phyloP scores from a whole-genome alignment of 2,113 vertebrate genomes.

The Eptesicus fuscus region DNA sequence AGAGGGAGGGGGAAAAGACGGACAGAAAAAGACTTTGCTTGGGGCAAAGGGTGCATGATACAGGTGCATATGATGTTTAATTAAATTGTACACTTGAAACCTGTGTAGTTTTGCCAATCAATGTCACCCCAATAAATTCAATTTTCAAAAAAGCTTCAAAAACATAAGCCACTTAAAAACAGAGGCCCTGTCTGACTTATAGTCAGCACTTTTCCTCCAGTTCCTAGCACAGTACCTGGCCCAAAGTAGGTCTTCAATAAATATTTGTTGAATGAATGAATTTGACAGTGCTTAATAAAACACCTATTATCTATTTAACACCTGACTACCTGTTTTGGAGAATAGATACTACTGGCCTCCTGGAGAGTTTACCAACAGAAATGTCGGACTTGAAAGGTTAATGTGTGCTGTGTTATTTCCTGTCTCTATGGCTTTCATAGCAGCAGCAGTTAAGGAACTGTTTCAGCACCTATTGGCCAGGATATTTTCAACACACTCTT shows the following conservation, averaged over 20 bases:
- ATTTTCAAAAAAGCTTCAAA: no score
- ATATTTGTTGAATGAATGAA: not conserved
- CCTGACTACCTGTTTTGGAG: not conserved
- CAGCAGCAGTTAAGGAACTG: not conserved
- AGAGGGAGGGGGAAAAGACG: no score
- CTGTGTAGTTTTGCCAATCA: no score
- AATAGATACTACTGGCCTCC: not conserved
- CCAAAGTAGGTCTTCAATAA: not conserved
- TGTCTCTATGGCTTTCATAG: not conserved
- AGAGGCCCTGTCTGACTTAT: not conserved
- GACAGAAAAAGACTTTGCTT: no score
- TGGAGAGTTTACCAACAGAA: not conserved
- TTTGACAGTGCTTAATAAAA: not conserved
- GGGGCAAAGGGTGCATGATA: no score
- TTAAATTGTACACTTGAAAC: no score
- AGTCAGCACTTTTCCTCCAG: not conserved
- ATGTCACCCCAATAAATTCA: no score
- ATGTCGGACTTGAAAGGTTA: not conserved
- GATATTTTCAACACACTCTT: not conserved
- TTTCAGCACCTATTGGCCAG: not conserved
- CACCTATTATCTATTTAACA: not conserved
- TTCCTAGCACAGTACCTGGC: not conserved
- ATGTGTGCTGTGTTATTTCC: not conserved
- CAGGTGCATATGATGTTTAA: no score
- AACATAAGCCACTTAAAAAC: not conserved